A percentile compares a stretch with the other conserved stretches of the same genome.
phyloP scores from a whole-genome alignment of 2,797 vertebrate species.

The Erethizon dorsatum region DNA sequence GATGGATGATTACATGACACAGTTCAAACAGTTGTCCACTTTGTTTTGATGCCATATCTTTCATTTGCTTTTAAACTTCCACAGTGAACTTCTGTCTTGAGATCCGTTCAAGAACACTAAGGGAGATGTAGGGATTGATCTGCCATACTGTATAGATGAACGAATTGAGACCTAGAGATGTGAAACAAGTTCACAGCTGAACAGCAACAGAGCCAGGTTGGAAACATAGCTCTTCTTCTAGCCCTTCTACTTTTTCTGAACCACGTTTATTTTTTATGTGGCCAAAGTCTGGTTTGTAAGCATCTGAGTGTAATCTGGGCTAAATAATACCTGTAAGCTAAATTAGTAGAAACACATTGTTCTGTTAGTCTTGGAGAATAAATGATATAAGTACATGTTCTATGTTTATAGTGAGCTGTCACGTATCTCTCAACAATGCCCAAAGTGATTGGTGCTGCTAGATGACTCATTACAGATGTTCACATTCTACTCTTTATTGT shows the following conservation, averaged over 20 bases:
- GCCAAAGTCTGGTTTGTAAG: conserved; percentile 16
- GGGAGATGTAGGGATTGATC: background rate
- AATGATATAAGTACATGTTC: background rate
- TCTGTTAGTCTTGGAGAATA: background rate
- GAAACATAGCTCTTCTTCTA: conserved; percentile 25
- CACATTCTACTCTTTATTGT: background rate
- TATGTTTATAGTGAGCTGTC: background rate
- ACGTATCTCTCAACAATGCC: background rate
- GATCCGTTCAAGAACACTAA: background rate
- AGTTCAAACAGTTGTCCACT: background rate
- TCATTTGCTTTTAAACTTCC: background rate
- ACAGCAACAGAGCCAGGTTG: background rate
- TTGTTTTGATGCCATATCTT: background rate
- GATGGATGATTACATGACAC: background rate
- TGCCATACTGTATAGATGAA: background rate
- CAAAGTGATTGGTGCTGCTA: background rate
- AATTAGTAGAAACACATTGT: background rate
- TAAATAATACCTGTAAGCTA: conserved; percentile 43
- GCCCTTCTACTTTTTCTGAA: background rate
- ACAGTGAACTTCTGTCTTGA: background rate
- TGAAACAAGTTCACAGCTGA: background rate
- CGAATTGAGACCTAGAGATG: background rate
- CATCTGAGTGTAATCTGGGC: conserved; percentile 36
- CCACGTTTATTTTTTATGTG: conserved; percentile 13
- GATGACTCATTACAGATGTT: background rate